Evolutionary conservation across 2,797 vertebrate genomes (phyloP).

Genomic region (Emydoidea blandingii): DNA sequence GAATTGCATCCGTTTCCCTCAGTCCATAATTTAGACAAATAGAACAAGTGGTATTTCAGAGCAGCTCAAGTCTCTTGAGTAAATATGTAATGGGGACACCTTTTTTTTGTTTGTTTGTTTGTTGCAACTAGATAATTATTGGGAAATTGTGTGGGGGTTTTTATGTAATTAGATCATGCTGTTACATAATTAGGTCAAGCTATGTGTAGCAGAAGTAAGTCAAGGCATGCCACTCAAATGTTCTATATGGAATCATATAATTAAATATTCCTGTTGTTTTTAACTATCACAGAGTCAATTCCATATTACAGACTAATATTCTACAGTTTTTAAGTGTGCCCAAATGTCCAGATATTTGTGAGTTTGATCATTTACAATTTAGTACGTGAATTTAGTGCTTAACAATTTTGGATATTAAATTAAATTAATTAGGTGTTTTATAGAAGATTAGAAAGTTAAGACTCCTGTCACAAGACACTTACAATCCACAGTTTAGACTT

Average conservation of each 20-base stretch:
- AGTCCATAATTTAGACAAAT: background rate
- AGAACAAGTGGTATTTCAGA: slow-evolving; percentile 57
- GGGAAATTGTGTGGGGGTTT: slow-evolving; percentile 23
- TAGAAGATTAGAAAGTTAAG: background rate
- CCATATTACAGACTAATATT: background rate
- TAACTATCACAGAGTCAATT: background rate
- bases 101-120: background rate
- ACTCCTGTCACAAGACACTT: background rate
- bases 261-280: slow-evolving; percentile 20
- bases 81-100: slow-evolving; percentile 44
- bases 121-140: slow-evolving; percentile 64
- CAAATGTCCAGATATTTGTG: background rate
- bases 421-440: background rate
- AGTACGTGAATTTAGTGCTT: background rate
- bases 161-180: slow-evolving; percentile 66
- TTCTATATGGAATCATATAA: background rate
- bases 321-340: background rate
- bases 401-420: too few relatives aligned
- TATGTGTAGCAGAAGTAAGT: slow-evolving; percentile 33
- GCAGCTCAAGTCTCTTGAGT: slow-evolving; percentile 70
- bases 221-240: slow-evolving; percentile 29
- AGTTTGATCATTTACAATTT: background rate
- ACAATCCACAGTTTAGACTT: background rate
- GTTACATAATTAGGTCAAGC: background rate
- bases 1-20: slow-evolving; percentile 1